Evolutionary conservation across 30 jellyfish, hydroid and myxozoan genomes (phyloP), one percentile per base, ranked within the genome.

Genomic region (Pelagia noctiluca): DNA sequence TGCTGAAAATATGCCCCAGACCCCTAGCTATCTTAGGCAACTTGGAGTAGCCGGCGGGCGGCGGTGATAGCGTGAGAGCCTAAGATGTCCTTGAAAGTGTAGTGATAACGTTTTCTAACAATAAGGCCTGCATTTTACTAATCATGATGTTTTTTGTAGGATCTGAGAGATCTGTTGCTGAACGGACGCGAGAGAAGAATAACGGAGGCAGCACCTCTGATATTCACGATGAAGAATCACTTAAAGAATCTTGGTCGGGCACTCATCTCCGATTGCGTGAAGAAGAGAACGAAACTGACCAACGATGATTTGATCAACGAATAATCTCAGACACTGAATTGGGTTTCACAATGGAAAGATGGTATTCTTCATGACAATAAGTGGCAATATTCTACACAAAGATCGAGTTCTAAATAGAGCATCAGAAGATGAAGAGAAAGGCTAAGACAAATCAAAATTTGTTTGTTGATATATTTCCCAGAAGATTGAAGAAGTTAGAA

Each of bases 111-210:
- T 42, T 5, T 42, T 42, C 8, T 16, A 42, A 5, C 8, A 42
- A 42, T 42, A 8, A 5, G 57, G 16, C 8, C 57, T 5, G 8
- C 57, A 5, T 42, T 42, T 42, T 5, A 42, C 8, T 42, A 42
- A 42, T 16, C 8, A n/a, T n/a, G n/a, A n/a, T 11, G 22, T 78
- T 35, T 30, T 19, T 18, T 18, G 7, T 78, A 82, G 92, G 92
- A 82, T 36, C 29, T 70, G 57, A 34, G 63, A 61, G 86, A 69
- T 38, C 24, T 82, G 65, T 80, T 82, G 62, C 74, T 82, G 23
- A 82, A 82, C 86, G 62, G 92, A 48, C 67, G 92, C 11, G 84
- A 72, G 0, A 82, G 75, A 69, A 85, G 92, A 30, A 63, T 82
- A 34, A 50, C 82, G 18, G 71, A 71, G 25, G 35, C 84, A 48